phyloP scores from a whole-genome alignment of 2,888 invertebrate species.

The Listrodromus nycthemerus region DNA sequence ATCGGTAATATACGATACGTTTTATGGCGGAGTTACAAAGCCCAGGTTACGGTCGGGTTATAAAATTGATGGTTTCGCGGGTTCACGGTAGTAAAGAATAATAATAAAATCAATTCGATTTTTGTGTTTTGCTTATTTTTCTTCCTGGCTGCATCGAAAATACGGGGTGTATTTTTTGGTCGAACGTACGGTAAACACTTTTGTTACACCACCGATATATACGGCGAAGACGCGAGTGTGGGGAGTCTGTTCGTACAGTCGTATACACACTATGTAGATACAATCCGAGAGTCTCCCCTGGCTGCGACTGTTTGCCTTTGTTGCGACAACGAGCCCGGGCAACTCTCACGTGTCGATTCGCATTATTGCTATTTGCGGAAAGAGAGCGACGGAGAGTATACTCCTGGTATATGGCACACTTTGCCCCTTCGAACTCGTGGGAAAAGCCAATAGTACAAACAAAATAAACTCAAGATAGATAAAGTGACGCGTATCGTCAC shows the following conservation, averaged over 20 bases:
- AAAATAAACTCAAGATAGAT: conserved; percentile 84
- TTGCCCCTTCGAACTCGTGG: conserved; percentile 75
- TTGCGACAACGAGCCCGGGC: conserved; percentile 77
- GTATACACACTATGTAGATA: conserved; percentile 54
- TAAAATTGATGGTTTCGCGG: not conserved
- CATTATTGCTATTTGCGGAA: conserved; percentile 84
- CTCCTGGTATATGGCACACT: not conserved
- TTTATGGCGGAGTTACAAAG: not conserved
- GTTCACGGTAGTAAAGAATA: not conserved
- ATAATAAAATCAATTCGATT: not conserved
- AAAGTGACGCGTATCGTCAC: conserved; percentile 78
- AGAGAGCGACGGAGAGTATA: conserved; percentile 63
- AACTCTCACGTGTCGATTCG: conserved; percentile 83
- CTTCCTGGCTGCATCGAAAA: not conserved
- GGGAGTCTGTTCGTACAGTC: conserved; percentile 23
- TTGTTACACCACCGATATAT: conserved; percentile 33
- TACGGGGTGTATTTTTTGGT: conserved; percentile 16
- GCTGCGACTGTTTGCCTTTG: conserved; percentile 72
- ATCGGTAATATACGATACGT: not conserved
- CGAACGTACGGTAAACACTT: conserved; percentile 35
- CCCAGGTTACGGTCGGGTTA: not conserved
- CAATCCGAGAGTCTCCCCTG: conserved; percentile 42
- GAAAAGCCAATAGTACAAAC: conserved; percentile 83
- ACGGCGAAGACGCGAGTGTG: conserved; percentile 31
- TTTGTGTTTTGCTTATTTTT: conserved; percentile 3